Evolutionary conservation across 2,888 invertebrate species (phyloP), one percentile per base, ranked within the genome.

Genomic region (Hydriomena furcata): DNA sequence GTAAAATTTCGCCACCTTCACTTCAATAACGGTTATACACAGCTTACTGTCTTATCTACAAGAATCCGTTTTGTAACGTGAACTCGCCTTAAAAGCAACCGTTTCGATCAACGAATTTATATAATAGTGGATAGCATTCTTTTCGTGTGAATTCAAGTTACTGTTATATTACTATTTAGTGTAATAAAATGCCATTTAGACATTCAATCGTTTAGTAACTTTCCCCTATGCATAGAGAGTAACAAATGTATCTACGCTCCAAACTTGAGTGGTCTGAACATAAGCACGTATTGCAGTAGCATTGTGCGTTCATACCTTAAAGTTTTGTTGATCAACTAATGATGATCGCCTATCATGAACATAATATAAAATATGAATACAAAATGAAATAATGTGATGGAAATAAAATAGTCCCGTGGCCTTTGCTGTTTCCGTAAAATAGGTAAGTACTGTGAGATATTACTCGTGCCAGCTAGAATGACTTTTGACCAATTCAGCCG

Each of bases 61-160:
- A n/a, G n/a, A n/a, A n/a, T n/a, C n/a, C n/a, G n/a, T n/a, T n/a
- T n/a, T n/a, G n/a, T n/a, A n/a, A n/a, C n/a, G 17, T 17, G 4
- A 4, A 17, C 17, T 17, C 17, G 2, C 27, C 8, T 5, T 27
- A 8, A 10, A 27, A 27, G 1, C 10, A n/a, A 3, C 10, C 27
- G 27, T 34, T 12, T 34, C 23, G 32, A 46, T 31, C 48, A 51
- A 52, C 53, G 53, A 54, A 52, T 56, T 52, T 53, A 47, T 10
- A 36, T 17, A 20, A 25, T 42, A 28, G 24, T 5, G 24, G 21
- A 7, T 10, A 41, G 40, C n/a, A n/a, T n/a, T n/a, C n/a, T n/a
- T n/a, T 21, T 17, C 34, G 6, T 12, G 27, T 32, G 23, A 25
- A 11, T 25, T 2, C 5, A 5, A 37, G 31, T 17, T 37, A 24